Evolutionary conservation across 2,113 vertebrate species (phyloP).

Genomic region (Terrapene triunguis): DNA sequence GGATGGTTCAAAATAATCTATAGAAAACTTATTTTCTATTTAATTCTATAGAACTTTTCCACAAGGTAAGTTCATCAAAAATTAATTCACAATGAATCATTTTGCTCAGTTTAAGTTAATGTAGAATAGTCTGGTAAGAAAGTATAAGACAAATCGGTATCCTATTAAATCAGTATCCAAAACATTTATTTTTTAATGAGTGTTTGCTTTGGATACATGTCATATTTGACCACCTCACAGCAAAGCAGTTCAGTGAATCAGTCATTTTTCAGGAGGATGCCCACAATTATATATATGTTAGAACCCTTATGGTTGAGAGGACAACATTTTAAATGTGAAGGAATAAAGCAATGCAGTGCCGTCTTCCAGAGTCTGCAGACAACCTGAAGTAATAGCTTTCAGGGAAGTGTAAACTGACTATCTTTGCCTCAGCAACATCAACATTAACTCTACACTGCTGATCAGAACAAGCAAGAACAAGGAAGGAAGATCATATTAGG

Average conservation of each 20-base stretch:
- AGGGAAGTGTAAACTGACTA: not conserved
- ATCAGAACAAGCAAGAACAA: not conserved
- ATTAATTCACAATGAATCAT: not conserved
- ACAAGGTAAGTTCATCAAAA: not conserved
- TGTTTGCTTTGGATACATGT: not conserved
- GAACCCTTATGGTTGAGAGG: not conserved
- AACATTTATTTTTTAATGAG: not conserved
- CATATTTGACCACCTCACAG: not conserved
- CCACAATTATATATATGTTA: not conserved
- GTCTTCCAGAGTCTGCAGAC: fast-evolving
- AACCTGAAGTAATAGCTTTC: not conserved
- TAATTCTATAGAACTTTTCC: not conserved
- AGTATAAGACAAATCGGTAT: slow-evolving; percentile 4
- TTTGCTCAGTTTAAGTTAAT: not conserved
- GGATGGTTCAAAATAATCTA: not conserved
- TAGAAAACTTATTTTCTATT: not conserved
- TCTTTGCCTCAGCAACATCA: not conserved
- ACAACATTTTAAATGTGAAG: fast-evolving
- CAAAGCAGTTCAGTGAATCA: not conserved
- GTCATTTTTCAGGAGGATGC: not conserved
- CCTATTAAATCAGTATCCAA: slow-evolving; percentile 1
- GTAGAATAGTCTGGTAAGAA: slow-evolving; percentile 6
- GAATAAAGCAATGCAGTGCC: not conserved
- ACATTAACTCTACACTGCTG: not conserved
- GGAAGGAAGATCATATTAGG: not conserved